phyloP scores from a whole-genome alignment of 2,888 invertebrate species.

The Margaritifera margaritifera region DNA sequence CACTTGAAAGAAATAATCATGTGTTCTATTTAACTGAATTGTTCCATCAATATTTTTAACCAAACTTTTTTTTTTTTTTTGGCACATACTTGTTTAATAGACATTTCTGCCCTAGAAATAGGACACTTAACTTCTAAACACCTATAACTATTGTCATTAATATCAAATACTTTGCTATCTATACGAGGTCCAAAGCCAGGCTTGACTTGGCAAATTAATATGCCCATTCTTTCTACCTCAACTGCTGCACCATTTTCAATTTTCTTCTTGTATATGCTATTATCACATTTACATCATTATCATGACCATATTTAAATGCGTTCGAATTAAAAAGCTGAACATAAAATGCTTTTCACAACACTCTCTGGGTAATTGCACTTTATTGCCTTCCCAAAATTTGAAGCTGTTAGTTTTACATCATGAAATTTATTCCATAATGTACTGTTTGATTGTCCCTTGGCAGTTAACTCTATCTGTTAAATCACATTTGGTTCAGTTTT shows the following conservation, averaged over 20 bases:
- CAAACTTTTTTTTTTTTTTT: constrained; percentile 2
- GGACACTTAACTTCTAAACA: constrained; percentile 12
- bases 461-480: background rate
- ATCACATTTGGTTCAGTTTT: background rate
- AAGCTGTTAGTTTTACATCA: background rate
- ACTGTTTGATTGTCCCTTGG: background rate
- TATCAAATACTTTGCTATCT: constrained; percentile 8
- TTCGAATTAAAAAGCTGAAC: background rate
- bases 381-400: background rate
- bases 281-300: constrained; percentile 4
- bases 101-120: background rate
- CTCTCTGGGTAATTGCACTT: background rate
- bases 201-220: constrained; percentile 1
- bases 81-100: background rate
- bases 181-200: constrained; percentile 8
- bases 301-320: constrained; percentile 7
- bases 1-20: constrained; percentile 11
- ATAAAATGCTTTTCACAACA: background rate
- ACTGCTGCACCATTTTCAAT: background rate
- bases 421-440: constrained; percentile 1
- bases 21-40: constrained; percentile 2
- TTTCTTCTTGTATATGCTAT: constrained; percentile 1
- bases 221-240: background rate
- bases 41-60: background rate
- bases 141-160: constrained; percentile 1